phyloP scores from a whole-genome alignment of 2,113 vertebrate genomes.

The Xerus inauris region DNA sequence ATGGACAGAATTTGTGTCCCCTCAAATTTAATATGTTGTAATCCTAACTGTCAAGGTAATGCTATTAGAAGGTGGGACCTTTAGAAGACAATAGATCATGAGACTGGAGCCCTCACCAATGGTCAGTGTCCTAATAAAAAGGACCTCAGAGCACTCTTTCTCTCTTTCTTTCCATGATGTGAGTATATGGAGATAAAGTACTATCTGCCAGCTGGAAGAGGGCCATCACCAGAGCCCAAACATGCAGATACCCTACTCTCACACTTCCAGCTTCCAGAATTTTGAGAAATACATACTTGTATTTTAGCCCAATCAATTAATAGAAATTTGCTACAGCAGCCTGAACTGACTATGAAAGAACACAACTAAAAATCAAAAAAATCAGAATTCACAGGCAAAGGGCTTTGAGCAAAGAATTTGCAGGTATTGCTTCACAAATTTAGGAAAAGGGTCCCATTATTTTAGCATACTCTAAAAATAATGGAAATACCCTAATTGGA shows the following conservation, averaged over 20 bases:
- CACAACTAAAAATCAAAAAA: not conserved
- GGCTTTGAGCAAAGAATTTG: not conserved
- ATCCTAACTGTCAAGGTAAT: not conserved
- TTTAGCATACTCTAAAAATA: not conserved
- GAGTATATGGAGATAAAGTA: not conserved
- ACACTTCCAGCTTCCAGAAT: not conserved
- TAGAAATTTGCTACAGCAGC: not conserved
- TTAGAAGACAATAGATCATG: not conserved
- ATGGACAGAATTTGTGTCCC: not conserved
- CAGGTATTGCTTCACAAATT: not conserved
- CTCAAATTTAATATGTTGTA: not conserved
- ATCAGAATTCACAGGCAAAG: not conserved
- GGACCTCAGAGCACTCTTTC: not conserved
- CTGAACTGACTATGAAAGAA: not conserved
- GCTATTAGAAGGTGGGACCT: not conserved
- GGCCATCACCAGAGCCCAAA: not conserved
- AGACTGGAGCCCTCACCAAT: not conserved
- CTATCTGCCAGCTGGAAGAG: not conserved
- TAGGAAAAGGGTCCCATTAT: not conserved
- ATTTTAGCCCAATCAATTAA: not conserved
- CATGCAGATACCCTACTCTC: not conserved
- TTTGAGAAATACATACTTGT: not conserved
- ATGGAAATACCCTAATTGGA: not conserved
- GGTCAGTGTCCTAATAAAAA: not conserved
- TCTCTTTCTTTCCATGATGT: not conserved